A percentile compares a stretch with the other conserved stretches of the same genome.
phyloP scores from a whole-genome alignment of 2,113 vertebrate species.

The Corydoras sp. region DNA sequence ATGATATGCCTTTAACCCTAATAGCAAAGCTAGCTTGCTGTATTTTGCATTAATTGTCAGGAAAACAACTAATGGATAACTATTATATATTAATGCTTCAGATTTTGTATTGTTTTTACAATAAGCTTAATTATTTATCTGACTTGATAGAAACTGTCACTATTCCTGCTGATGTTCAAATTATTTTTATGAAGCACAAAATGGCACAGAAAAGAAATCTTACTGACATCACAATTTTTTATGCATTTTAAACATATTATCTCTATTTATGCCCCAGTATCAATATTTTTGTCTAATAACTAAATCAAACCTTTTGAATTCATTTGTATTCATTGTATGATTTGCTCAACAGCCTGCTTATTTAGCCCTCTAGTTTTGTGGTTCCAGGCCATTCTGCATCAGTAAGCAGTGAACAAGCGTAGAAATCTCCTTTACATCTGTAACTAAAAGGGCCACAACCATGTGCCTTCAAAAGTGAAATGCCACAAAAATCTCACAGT shows the following conservation, averaged over 20 bases:
- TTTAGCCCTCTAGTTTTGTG: constrained; percentile 9
- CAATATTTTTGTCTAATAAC: neutral
- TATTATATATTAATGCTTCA: too few relatives aligned
- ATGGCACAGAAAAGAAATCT: too few relatives aligned
- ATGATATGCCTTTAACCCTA: too few relatives aligned
- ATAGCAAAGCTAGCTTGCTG: too few relatives aligned
- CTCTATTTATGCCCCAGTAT: neutral
- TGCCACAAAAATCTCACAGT: constrained; percentile 3
- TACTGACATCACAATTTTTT: neutral
- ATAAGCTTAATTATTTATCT: too few relatives aligned
- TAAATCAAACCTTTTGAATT: neutral
- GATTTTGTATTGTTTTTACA: too few relatives aligned
- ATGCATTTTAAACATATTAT: constrained; percentile 12
- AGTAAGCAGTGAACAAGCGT: constrained; percentile 15
- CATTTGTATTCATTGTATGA: constrained; percentile 30
- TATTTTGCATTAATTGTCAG: too few relatives aligned
- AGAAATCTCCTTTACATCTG: constrained; percentile 26
- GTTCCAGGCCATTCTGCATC: constrained; percentile 4
- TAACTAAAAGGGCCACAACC: constrained; percentile 8
- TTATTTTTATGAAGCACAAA: too few relatives aligned
- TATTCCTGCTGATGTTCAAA: too few relatives aligned
- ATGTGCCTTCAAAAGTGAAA: constrained; percentile 11
- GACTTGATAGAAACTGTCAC: too few relatives aligned
- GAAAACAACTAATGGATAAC: too few relatives aligned
- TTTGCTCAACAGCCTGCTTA: constrained; percentile 18